A percentile compares a stretch with the other conserved stretches of the same genome.
Conservation (phyloP, 2,888 invertebrate species). For the Napeogenes sylphis region DNA sequence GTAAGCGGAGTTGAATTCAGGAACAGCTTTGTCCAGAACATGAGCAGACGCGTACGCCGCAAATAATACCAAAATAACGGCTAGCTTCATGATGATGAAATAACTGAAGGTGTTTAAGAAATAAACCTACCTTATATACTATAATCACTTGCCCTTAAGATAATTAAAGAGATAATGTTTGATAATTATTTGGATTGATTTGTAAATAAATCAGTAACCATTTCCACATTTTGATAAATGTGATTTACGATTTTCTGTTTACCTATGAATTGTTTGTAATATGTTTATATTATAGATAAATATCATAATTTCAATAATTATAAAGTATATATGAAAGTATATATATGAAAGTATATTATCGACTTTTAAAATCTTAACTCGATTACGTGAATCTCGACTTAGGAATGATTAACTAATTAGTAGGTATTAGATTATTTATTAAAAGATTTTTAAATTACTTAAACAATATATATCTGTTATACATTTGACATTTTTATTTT, state of each 20-base stretch:
- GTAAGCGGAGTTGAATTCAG: slow-evolving; percentile 32
- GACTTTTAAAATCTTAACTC: too few relatives aligned
- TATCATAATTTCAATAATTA: too few relatives aligned
- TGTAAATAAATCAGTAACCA: background rate
- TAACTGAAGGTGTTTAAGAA: background rate
- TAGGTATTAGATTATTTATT: too few relatives aligned
- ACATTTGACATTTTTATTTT: background rate
- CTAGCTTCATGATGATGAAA: slow-evolving; percentile 29
- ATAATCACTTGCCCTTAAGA: slow-evolving; percentile 7
- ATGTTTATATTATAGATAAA: too few relatives aligned
- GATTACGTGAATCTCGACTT: too few relatives aligned
- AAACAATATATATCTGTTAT: too few relatives aligned
- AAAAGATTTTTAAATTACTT: too few relatives aligned
- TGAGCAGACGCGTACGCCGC: slow-evolving; percentile 6
- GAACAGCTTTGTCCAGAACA: background rate
- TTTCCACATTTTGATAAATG: background rate
- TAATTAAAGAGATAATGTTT: slow-evolving; percentile 12
- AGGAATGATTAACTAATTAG: too few relatives aligned
- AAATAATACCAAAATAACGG: slow-evolving; percentile 19
- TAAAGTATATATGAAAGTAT: too few relatives aligned
- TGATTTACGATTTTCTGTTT: too few relatives aligned
- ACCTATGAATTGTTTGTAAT: too few relatives aligned
- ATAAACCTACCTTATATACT: slow-evolving; percentile 19
- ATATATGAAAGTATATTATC: too few relatives aligned
- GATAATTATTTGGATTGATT: slow-evolving; percentile 1